Evolutionary conservation across 2,113 vertebrate genomes (phyloP), one percentile per base, ranked within the genome.

Genomic region (Nematolebias whitei): DNA sequence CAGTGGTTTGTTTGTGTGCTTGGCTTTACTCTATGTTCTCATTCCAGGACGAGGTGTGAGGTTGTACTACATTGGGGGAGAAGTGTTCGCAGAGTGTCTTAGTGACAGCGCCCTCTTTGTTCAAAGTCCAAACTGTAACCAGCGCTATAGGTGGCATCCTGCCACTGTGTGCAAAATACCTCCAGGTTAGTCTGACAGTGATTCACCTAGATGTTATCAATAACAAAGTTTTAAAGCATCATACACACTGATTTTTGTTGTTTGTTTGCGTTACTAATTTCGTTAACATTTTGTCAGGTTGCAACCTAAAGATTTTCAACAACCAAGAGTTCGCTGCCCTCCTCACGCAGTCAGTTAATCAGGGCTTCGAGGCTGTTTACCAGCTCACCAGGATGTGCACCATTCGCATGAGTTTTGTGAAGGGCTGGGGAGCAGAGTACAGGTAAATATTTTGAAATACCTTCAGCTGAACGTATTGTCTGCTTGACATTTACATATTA

Each of bases 131-230:
- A 99, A 99, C 93, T 99, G 98, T 82, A 99, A 99, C 92, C 98
- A 99, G 79, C 97, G 96, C 76, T 99, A 99, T 0, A 95, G 97
- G 32, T 99, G 98, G 98, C 98, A 99, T 87, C 98, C 98, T 0
- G 96, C 98, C 74, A 99, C 98, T 0, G 98, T 99, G 48, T 99
- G 98, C 92, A 99, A 99, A 94, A 98, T 99, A 64, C 98, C 98
- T 0, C 96, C 98, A 92, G 97, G 97, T 98, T 79, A 87, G 86
- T 92, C 94, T 92, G 92, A 95, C 11, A 80, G 79, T 83, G 13
- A 43, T 18, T 10, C 32, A 49, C 40, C 53, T 9, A 64, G 57
- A 76, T 38, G n/a, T n/a, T n/a, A 41, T 12, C 26, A 14, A 12
- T 32, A 41, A 40, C 40, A 20, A 10, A 15, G 4, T 14, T 39